Conservation (phyloP, 2,888 invertebrate genomes). For the Cancer borealis region DNA sequence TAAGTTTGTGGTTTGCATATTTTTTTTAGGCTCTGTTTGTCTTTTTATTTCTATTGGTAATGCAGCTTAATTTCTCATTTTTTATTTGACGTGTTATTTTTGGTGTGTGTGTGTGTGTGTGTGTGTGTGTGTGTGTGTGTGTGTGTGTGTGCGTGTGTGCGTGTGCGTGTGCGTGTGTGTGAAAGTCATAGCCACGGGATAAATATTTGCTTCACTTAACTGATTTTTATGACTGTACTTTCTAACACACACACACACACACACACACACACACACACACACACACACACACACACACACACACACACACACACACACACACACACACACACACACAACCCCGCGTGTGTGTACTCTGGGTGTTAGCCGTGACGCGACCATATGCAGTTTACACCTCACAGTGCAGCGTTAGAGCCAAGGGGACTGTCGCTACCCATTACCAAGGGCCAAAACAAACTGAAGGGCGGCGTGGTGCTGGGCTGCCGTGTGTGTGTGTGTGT, state of each 20-base stretch:
- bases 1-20: not conserved
- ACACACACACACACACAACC: constrained; percentile 27
- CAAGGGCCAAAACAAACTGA: constrained; percentile 39
- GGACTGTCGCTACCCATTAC: constrained; percentile 43
- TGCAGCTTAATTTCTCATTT: not conserved
- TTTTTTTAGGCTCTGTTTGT: not conserved
- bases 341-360: not conserved
- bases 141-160: constrained; percentile 10
- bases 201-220: not conserved
- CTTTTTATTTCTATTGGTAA: not conserved
- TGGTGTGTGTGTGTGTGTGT: not conserved
- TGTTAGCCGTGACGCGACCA: not conserved
- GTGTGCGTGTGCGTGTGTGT: not conserved
- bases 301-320: constrained; percentile 40
- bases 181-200: too few species aligned
- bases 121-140: constrained; percentile 2
- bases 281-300: constrained; percentile 45
- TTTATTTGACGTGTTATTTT: not conserved
- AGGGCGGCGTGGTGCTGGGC: not conserved
- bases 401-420: constrained; percentile 14
- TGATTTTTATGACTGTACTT: not conserved
- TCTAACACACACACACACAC: not conserved
- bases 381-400: not conserved
- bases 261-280: constrained; percentile 49
- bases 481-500: not conserved